Evolutionary conservation across 2,113 vertebrate species (phyloP).

Genomic region (Collichthys lucidus): DNA sequence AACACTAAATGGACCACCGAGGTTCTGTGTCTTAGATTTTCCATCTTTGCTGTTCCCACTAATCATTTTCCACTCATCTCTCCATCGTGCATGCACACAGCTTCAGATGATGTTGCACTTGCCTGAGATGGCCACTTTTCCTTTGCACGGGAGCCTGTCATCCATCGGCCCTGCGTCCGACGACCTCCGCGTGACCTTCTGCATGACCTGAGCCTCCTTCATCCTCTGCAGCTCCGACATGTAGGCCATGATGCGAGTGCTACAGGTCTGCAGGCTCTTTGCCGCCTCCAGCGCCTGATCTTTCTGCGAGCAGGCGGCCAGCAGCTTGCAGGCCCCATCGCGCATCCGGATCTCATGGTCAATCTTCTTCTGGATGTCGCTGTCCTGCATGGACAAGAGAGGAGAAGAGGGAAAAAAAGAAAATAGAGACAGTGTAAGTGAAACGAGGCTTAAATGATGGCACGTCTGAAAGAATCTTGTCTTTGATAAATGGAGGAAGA

Average conservation of each 20-base stretch:
- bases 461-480: not conserved
- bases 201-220: conserved; percentile 93
- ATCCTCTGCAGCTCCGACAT: conserved; percentile 94
- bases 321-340: conserved; percentile 92
- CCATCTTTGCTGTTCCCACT: not conserved
- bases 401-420: not conserved
- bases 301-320: conserved; percentile 91
- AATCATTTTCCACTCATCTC: not conserved
- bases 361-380: conserved; percentile 93
- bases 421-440: not conserved
- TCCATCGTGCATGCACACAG: not conserved
- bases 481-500: conserved; percentile 2
- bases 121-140: conserved; percentile 92
- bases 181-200: conserved; percentile 87
- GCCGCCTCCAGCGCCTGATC: conserved; percentile 93
- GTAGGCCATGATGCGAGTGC: conserved; percentile 92
- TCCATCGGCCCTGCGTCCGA: conserved; percentile 86
- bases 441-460: conserved; percentile 13
- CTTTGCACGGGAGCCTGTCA: conserved; percentile 89
- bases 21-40: not conserved
- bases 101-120: conserved; percentile 16
- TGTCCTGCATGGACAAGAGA: conserved; percentile 85
- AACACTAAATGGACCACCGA: not conserved
- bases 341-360: conserved; percentile 96
- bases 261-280: conserved; percentile 92